Evolutionary conservation across 2,888 invertebrate species (phyloP), one percentile per base, ranked within the genome.

Genomic region (Troilus luridus): DNA sequence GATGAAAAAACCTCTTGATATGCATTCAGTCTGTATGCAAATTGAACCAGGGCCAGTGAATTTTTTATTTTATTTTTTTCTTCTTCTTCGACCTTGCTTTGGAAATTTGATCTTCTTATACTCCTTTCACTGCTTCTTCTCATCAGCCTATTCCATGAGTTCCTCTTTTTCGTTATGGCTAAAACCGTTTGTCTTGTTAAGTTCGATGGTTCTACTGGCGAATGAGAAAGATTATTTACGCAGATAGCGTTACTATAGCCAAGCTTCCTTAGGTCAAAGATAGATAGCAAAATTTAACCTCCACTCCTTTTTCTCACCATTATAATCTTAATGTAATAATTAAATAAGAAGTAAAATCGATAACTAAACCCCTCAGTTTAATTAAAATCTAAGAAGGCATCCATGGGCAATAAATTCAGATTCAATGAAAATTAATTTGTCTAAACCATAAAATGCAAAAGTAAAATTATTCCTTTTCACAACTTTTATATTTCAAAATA

Each of bases 21-120:
- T 81, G 81, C 56, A 54, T 81, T 81, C 27, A 54, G 54, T 81
- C 56, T 81, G 81, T 81, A 81, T 81, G 81, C 56, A 81, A 81
- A 81, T 56, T 10, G 54, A 9, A 41, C 17, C 7, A 81, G 81
- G 21, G 11, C 81, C 10, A 56, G 21, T 41, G 11, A 56, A 27
- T 27, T 0, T 54, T 81, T 64, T n/a, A 27, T 27, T 9, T 54
- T 81, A n/a, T n/a, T 64, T 64, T 64, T 77, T 77, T n/a, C 11
- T 77, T 27, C n/a, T 81, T 56, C 56, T n/a, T 81, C 81, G 81
- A 81, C 81, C 81, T 81, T 81, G 81, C 54, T 81, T 81, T 56
- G 17, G 19, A 56, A 81, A 54, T 56, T 56, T 21, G 54, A 81
- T 81, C 56, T 81, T 21, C 21, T 54, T 81, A 81, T 56, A 19